These are phyloP conservation scores for Atrichornis clamosus DNA, from an alignment of 2,113 vertebrate genomes.

Conservation along the genomic window DNA sequence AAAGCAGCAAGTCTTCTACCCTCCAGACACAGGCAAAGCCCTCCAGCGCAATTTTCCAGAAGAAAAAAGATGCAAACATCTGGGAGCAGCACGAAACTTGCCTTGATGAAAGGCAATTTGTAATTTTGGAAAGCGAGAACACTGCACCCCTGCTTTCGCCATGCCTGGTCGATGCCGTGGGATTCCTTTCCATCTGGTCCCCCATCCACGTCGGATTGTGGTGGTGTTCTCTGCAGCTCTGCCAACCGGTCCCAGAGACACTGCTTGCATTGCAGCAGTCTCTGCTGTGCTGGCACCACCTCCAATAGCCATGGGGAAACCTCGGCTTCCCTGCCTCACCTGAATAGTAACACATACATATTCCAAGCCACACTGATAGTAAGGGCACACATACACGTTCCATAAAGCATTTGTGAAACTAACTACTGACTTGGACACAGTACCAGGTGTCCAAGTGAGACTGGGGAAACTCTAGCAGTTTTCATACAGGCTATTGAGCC, in stretches of 20 bases:
- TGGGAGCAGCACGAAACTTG: not conserved
- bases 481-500: not conserved
- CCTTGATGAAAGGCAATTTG: not conserved
- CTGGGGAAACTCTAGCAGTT: not conserved
- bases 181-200: not conserved
- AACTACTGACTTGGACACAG: not conserved
- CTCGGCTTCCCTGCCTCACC: not conserved
- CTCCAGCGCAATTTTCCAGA: not conserved
- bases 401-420: not conserved
- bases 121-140: not conserved
- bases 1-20: not conserved
- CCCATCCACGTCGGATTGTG: fast-evolving
- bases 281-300: not conserved
- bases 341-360: not conserved
- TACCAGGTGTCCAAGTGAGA: not conserved
- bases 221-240: not conserved
- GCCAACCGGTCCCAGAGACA: fast-evolving
- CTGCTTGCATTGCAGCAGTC: fast-evolving
- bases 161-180: not conserved
- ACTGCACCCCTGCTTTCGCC: not conserved
- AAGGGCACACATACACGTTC: not conserved
- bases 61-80: not conserved
- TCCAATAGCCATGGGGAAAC: not conserved
- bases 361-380: not conserved
- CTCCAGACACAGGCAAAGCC: not conserved